Conservation (phyloP, 1,140 invertebrate species). For the Thaumetopoea pityocampa region DNA sequence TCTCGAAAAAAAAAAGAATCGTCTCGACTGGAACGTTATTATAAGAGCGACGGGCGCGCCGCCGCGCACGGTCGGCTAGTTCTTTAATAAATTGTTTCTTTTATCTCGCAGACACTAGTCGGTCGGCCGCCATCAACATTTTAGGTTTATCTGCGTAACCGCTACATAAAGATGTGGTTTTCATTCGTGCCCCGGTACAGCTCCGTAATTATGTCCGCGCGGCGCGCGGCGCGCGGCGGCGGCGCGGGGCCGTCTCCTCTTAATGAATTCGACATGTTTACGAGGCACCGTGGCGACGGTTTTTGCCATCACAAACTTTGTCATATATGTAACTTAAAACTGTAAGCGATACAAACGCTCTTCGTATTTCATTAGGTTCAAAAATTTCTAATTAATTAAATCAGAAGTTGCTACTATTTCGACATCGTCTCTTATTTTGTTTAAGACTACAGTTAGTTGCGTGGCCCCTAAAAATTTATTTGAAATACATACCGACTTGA, state of each 20-base stretch:
- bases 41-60: background rate
- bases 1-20: conserved; percentile 3
- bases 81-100: conserved; percentile 17
- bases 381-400: too few relatives aligned
- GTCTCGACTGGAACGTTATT: conserved; percentile 7
- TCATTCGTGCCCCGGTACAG: conserved; percentile 41
- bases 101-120: conserved; percentile 29
- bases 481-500: too few relatives aligned
- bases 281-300: conserved; percentile 21
- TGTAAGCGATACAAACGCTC: conserved; percentile 7
- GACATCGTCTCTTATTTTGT: too few relatives aligned
- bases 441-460: too few relatives aligned
- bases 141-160: conserved; percentile 51
- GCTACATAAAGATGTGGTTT: conserved; percentile 50
- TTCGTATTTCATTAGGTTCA: too few relatives aligned
- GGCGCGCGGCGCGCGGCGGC: too few relatives aligned
- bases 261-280: conserved; percentile 41
- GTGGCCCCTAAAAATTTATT: too few relatives aligned
- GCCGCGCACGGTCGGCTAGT: conserved; percentile 3
- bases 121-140: conserved; percentile 31
- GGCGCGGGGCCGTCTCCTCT: conserved; percentile 29
- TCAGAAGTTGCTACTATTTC: too few relatives aligned
- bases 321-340: too few relatives aligned
- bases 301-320: conserved; percentile 10
- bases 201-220: conserved; percentile 42